Evolutionary conservation across 1,140 invertebrate genomes (phyloP).

Genomic region (Dendroctonus valens): DNA sequence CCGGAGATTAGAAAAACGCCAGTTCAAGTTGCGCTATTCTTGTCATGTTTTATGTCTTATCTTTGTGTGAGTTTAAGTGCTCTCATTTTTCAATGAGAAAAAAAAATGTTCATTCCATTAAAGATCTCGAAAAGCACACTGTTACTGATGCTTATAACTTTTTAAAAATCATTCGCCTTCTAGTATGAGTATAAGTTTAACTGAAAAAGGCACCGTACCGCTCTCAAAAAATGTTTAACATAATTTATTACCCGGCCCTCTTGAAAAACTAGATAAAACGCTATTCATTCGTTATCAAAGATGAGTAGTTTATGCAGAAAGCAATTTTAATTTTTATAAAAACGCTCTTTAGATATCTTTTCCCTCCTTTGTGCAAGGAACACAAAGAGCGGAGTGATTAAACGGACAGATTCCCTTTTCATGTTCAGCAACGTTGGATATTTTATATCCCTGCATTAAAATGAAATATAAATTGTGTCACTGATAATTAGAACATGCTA

Average conservation of each 20-base stretch:
- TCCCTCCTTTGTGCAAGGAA: constrained; percentile 1
- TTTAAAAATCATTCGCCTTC: no score
- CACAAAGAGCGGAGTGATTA: constrained; percentile 16
- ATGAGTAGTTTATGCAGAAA: constrained; percentile 5
- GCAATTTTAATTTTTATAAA: constrained; percentile 14
- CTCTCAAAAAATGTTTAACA: no score
- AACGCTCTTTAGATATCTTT: constrained; percentile 6
- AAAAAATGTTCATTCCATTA: no score
- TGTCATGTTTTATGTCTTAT: no score
- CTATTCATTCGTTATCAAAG: constrained; percentile 1
- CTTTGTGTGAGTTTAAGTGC: no score
- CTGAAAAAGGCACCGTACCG: no score
- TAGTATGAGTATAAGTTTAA: no score
- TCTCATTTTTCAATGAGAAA: no score
- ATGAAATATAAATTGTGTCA: constrained; percentile 18
- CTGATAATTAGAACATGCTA: neutral
- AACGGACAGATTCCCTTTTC: constrained; percentile 12
- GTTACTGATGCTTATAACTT: no score
- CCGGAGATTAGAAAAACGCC: constrained; percentile 1
- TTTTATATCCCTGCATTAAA: constrained; percentile 12
- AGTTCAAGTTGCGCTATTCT: neutral
- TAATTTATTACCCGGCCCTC: no score
- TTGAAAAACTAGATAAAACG: neutral
- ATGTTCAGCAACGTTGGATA: constrained; percentile 9
- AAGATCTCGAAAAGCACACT: no score